Percentiles rank a stretch among this genome's conserved stretches.
phyloP scores from a whole-genome alignment of 2,113 vertebrate genomes.

The Pygoscelis adeliae region DNA sequence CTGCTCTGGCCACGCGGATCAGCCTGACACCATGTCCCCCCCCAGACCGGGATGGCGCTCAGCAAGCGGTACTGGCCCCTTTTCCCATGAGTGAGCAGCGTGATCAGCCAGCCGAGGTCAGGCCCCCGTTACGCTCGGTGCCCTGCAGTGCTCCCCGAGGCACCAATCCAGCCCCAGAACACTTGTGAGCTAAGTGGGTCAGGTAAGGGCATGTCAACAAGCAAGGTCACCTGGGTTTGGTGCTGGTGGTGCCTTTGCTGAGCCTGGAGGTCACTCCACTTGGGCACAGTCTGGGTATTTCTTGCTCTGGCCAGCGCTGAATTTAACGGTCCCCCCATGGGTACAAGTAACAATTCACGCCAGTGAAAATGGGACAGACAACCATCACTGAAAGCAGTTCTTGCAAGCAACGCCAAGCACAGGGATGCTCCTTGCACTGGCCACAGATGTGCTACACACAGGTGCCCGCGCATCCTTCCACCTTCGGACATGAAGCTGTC shows the following conservation, averaged over 20 bases:
- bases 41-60: not conserved
- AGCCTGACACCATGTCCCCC: not conserved
- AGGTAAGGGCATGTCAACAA: not conserved
- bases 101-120: rapidly evolving
- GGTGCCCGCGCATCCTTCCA: not conserved
- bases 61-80: not conserved
- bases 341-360: not conserved
- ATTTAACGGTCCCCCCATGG: not conserved
- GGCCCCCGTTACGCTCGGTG: rapidly evolving
- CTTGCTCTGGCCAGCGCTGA: not conserved
- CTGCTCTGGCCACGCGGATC: not conserved
- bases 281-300: not conserved
- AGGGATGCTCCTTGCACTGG: not conserved
- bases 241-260: not conserved
- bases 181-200: rapidly evolving
- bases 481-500: not conserved
- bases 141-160: rapidly evolving
- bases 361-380: not conserved
- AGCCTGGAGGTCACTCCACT: not conserved
- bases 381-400: not conserved
- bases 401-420: not conserved
- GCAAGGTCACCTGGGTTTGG: not conserved
- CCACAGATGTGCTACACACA: not conserved
- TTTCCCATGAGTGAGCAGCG: rapidly evolving
- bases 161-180: not conserved